These are phyloP conservation scores for Megalopta genalis DNA, from an alignment of 1,140 invertebrate species.

Conservation along the genomic window DNA sequence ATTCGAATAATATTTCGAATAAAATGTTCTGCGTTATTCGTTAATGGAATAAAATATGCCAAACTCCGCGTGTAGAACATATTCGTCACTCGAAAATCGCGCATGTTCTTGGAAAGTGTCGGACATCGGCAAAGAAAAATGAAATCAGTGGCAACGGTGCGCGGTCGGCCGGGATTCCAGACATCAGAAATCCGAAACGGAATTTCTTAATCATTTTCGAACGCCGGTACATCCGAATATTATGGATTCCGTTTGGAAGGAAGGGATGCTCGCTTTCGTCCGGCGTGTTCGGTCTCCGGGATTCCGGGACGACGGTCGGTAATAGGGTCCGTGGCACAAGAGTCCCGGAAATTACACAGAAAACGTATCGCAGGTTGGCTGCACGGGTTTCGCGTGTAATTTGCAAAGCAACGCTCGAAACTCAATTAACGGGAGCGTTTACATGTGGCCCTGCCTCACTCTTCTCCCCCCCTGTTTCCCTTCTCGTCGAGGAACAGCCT, in stretches of 20 bases:
- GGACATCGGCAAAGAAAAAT: too few species aligned
- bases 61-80: too few species aligned
- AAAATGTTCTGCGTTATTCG: too few species aligned
- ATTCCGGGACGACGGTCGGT: background rate
- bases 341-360: slow-evolving; percentile 31
- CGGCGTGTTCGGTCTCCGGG: background rate
- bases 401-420: slow-evolving; percentile 54
- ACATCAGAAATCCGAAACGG: background rate
- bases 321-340: slow-evolving; percentile 1
- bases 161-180: too few species aligned
- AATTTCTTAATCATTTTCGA: slow-evolving; percentile 4
- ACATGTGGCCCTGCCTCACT: background rate
- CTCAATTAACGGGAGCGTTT: slow-evolving; percentile 51
- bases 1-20: too few species aligned
- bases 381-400: slow-evolving; percentile 20
- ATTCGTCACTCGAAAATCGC: too few species aligned
- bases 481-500: background rate
- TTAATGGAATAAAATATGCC: too few species aligned
- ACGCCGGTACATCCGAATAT: background rate
- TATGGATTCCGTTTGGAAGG: slow-evolving; percentile 6
- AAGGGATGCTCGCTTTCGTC: background rate
- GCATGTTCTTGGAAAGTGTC: too few species aligned
- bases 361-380: slow-evolving; percentile 13
- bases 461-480: too few species aligned
- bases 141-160: too few species aligned